These are phyloP conservation scores for Mercenaria mercenaria DNA, from an alignment of 1,140 invertebrate genomes.

Conservation along the genomic window DNA sequence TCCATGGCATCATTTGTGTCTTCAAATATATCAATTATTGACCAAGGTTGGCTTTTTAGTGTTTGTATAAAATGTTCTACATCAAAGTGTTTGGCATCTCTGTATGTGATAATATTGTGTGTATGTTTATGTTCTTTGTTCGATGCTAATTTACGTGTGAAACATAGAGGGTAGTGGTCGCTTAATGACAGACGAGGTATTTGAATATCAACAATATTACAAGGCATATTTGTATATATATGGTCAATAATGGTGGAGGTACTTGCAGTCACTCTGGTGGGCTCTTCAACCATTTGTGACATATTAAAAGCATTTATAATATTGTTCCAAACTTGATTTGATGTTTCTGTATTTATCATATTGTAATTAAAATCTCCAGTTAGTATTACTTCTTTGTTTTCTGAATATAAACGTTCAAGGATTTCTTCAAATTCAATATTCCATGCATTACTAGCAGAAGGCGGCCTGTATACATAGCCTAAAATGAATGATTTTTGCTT, in stretches of 20 bases:
- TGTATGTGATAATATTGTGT: too few relatives aligned
- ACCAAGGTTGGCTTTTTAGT: too few relatives aligned
- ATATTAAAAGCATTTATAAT: neutral
- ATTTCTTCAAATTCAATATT: neutral
- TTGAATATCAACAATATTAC: too few relatives aligned
- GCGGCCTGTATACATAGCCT: neutral
- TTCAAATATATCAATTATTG: too few relatives aligned
- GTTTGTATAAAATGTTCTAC: neutral
- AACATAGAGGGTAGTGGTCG: conserved; percentile 3
- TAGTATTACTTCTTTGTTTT: neutral
- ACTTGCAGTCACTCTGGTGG: neutral
- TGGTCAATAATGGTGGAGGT: too few relatives aligned
- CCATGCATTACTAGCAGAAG: neutral
- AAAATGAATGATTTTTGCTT: neutral
- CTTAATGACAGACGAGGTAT: neutral
- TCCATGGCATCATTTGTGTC: too few relatives aligned
- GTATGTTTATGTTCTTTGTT: too few relatives aligned
- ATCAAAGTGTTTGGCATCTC: neutral
- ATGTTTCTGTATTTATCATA: too few relatives aligned
- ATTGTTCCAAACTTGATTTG: neutral
- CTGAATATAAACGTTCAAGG: neutral
- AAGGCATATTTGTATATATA: too few relatives aligned
- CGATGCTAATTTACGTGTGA: neutral
- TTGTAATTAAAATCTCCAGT: neutral
- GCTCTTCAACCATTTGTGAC: neutral